Evolutionary conservation across 2,113 vertebrate genomes (phyloP), one percentile per base, ranked within the genome.

Genomic region (Thymallus thymallus): DNA sequence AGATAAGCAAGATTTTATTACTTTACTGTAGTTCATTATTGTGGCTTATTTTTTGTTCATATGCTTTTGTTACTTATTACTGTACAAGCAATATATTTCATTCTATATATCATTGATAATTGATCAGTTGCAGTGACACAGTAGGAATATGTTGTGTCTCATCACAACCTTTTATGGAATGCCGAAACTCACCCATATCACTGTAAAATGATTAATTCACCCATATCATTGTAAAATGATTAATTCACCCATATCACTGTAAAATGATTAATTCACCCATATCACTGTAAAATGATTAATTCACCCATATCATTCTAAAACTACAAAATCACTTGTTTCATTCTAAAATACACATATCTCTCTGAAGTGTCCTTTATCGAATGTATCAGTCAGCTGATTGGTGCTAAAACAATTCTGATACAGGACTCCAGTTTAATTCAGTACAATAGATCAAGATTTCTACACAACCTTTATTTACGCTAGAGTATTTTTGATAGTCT

Each of bases 401-500:
- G 83, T 90, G 85, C 87, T 89, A 74, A 73, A 51, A 64, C 76
- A 55, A 71, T 16, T 75, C 60, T 67, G 16, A 81, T 72, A 78
- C 55, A 76, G 76, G 69, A 72, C 70, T 74, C 74, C 73, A 73
- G 26, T 73, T 78, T 35, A 24, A 24, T 72, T 77, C 58, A 24
- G n/a, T 76, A 71, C 76, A 60, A 48, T 76, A 66, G 71, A 69
- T 79, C 61, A 22, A 74, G 75, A 79, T 88, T 89, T 85, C 82
- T 88, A 86, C 82, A 80, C 77, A 78, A 76, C 69, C 83, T 83
- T 83, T 80, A 84, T 81, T 86, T 80, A 86, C 72, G 51, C 60
- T 26, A 80, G 78, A 88, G 78, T 90, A 90, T 91, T 91, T 91
- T 91, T 90, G 79, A 86, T 90, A 90, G 71, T 32, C 73, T 85